A percentile compares a stretch with the other conserved stretches of the same genome.
phyloP scores from a whole-genome alignment of 2,113 vertebrate genomes.

The Cettia cetti region DNA sequence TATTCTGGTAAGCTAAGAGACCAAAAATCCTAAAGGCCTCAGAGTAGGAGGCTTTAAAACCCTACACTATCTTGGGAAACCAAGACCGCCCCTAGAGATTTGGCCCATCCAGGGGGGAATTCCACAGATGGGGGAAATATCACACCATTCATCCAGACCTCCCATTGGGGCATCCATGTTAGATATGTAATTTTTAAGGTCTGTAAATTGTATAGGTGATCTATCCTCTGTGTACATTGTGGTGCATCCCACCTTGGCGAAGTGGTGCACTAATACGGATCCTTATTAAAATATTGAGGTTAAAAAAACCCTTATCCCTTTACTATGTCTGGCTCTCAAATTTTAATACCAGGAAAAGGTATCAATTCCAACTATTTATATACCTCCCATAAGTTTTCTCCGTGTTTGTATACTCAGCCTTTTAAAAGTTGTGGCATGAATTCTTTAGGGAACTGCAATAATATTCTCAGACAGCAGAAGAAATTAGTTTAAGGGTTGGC shows the following conservation, averaged over 20 bases:
- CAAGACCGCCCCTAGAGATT: neutral
- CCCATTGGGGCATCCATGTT: neutral
- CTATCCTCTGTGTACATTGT: accelerated
- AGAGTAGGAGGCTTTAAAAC: accelerated
- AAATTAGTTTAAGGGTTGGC: neutral
- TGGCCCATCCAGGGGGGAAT: no score
- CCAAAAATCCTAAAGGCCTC: neutral
- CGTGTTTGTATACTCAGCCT: neutral
- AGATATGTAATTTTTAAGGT: neutral
- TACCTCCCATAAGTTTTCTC: neutral
- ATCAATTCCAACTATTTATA: neutral
- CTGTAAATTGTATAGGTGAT: neutral
- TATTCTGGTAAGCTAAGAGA: neutral
- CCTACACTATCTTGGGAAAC: neutral
- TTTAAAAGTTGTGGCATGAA: neutral
- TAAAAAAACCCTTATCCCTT: neutral
- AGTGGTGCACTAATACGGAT: neutral
- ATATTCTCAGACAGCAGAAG: neutral
- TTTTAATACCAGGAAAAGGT: neutral
- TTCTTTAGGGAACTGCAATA: neutral
- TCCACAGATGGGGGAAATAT: neutral
- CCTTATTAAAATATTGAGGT: neutral
- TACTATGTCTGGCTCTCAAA: neutral
- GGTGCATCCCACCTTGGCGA: accelerated
- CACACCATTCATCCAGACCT: neutral